Base-by-base conservation (phyloP, 1,140 invertebrate genomes). In the Thalassaphorura encarpata region DNA sequence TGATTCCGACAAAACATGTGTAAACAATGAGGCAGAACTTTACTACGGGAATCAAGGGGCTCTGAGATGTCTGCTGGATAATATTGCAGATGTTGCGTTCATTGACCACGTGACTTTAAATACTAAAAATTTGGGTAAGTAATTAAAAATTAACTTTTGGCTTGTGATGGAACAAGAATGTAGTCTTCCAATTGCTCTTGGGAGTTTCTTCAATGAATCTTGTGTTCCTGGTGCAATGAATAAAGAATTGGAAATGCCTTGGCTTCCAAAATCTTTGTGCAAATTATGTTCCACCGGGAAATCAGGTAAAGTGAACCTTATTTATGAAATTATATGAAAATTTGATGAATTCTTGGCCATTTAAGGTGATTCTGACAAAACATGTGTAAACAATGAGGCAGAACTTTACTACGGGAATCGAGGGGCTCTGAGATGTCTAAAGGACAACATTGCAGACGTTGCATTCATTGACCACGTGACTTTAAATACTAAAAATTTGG, bases 41-140 rank as follows among this genome's bases (percentile, higher is more conserved):
- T 86, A 77, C 70, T 84, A 78, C 66, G 83, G 83, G 1, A 80
- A 81, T 69, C 73, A 76, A 31, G 81, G 81, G 13, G 76, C 79
- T 2, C 58, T 83, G 2, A 66, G 68, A 3, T 83, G 82, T 63
- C 66, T 83, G 0, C 66, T 64, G 0, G 69, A 75, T 40, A 69
- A 70, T 2, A 66, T 67, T 33, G 79, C 75, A 1, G 76, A 82
- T 62, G 75, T 83, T 27, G 80, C 80, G 0, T 77, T 83, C 54
- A 66, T 83, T 1, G 76, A 80, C 56, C 68, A 69, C 6, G 69
- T 74, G 1, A 66, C 67, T 5, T 66, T 74, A 15, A 8, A 21
- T 6, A 48, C 5, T 11, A 11, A 11, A 36, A 36, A 11, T 36
- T 11, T 11, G 11, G 33, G 33, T 36, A n/a, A n/a, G 33, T 36